Conservation (phyloP, 2,888 invertebrate species). For the Orthosia cruda region DNA sequence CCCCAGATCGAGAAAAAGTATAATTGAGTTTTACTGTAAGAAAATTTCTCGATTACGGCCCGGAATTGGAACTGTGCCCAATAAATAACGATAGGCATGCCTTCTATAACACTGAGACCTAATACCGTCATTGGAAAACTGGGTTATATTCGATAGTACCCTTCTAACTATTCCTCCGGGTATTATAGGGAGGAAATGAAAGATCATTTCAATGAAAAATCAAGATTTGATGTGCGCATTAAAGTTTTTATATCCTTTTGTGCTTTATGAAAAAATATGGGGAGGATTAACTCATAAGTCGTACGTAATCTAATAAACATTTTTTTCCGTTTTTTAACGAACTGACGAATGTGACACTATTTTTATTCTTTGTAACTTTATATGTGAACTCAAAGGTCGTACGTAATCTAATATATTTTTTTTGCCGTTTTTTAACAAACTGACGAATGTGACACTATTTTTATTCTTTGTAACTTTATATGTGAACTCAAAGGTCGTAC, state of each 20-base stretch:
- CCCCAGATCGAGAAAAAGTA: conserved; percentile 51
- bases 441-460: background rate
- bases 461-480: background rate
- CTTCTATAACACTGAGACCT: conserved; percentile 61
- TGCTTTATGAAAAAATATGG: conserved; percentile 25
- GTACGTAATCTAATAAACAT: too few species aligned
- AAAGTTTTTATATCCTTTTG: conserved; percentile 48
- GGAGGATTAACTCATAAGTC: conserved; percentile 11
- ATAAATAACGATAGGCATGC: conserved; percentile 67
- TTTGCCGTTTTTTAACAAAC: background rate
- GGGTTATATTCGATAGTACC: conserved; percentile 58
- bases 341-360: background rate
- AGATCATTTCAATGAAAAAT: conserved; percentile 53
- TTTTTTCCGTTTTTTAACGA: background rate
- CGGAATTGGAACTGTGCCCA: conserved; percentile 64
- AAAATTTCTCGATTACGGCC: conserved; percentile 61
- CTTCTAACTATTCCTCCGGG: conserved; percentile 46
- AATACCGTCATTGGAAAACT: conserved; percentile 58
- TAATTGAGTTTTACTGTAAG: conserved; percentile 65
- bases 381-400: background rate
- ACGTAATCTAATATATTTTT: too few species aligned
- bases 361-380: background rate
- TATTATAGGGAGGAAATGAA: conserved; percentile 54
- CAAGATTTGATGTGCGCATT: conserved; percentile 45
- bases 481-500: background rate